Conservation (phyloP, 2,888 invertebrate species). For the Aquatica leii region DNA sequence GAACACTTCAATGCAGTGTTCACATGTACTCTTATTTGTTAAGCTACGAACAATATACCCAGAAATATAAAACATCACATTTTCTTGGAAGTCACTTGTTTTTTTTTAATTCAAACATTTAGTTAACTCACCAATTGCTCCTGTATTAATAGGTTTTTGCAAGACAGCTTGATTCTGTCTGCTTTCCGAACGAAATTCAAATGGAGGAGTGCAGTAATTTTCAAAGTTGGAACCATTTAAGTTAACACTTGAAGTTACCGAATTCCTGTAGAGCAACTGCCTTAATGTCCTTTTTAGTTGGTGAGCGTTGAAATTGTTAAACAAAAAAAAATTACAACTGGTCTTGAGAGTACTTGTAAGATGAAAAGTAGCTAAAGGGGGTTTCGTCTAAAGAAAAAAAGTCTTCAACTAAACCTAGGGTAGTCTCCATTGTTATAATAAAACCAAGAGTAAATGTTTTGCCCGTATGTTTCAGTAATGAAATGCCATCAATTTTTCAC, state of each 20-base stretch:
- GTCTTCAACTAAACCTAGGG: slow-evolving; percentile 2
- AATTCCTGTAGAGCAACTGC: neutral
- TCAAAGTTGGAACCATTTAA: slow-evolving; percentile 6
- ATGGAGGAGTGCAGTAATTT: neutral
- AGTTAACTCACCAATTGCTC: too few species aligned
- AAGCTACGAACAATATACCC: slow-evolving; percentile 5
- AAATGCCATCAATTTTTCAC: slow-evolving; percentile 32
- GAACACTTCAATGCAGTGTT: slow-evolving; percentile 3
- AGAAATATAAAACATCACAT: slow-evolving; percentile 9
- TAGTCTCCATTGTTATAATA: neutral
- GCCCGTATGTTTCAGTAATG: slow-evolving; percentile 7
- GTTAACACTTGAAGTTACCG: neutral
- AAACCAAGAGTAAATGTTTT: neutral
- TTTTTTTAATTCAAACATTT: neutral
- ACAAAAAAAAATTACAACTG: neutral
- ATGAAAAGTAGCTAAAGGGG: slow-evolving; percentile 6
- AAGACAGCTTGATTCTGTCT: too few species aligned
- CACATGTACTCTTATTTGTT: neutral
- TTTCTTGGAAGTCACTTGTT: neutral
- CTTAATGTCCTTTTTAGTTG: neutral
- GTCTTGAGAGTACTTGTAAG: neutral
- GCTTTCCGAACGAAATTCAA: neutral
- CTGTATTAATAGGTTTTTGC: too few species aligned
- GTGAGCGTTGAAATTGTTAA: neutral
- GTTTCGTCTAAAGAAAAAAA: neutral